Conservation (phyloP, 2,888 invertebrate genomes). For the Plebejus argus region DNA sequence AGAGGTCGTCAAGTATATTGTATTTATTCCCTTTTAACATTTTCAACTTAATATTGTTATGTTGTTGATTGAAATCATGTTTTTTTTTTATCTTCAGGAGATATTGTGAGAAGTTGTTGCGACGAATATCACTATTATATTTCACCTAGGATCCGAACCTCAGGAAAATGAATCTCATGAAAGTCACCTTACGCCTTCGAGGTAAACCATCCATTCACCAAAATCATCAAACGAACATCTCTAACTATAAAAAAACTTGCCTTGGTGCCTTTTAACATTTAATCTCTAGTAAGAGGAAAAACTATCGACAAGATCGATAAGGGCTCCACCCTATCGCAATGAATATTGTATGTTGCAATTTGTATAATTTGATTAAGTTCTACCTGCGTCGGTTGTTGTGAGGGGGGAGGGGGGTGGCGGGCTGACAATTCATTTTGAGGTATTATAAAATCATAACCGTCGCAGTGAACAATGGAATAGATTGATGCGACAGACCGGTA, state of each 20-base stretch:
- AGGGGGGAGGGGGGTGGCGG: slow-evolving; percentile 28
- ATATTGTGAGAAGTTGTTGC: too few relatives aligned
- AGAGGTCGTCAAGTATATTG: too few relatives aligned
- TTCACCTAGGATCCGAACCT: too few relatives aligned
- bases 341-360: slow-evolving; percentile 80
- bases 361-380: slow-evolving; percentile 78
- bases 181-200: too few relatives aligned
- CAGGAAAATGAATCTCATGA: too few relatives aligned
- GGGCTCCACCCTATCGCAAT: slow-evolving; percentile 58
- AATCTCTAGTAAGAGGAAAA: slow-evolving; percentile 21
- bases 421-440: slow-evolving; percentile 29
- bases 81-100: too few relatives aligned
- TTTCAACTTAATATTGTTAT: too few relatives aligned
- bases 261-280: not conserved
- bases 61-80: too few relatives aligned
- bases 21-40: too few relatives aligned
- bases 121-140: too few relatives aligned
- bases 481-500: not conserved
- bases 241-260: not conserved
- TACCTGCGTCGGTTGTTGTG: slow-evolving; percentile 50
- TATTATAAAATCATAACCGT: slow-evolving; percentile 30
- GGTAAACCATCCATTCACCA: too few relatives aligned
- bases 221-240: too few relatives aligned
- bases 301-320: slow-evolving; percentile 41
- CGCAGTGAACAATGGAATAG: slow-evolving; percentile 17